A percentile compares a stretch with the other conserved stretches of the same genome.
These are phyloP conservation scores for Pristionchus pacificus DNA, from an alignment of 1,140 invertebrate species.

Conservation along the genomic window DNA sequence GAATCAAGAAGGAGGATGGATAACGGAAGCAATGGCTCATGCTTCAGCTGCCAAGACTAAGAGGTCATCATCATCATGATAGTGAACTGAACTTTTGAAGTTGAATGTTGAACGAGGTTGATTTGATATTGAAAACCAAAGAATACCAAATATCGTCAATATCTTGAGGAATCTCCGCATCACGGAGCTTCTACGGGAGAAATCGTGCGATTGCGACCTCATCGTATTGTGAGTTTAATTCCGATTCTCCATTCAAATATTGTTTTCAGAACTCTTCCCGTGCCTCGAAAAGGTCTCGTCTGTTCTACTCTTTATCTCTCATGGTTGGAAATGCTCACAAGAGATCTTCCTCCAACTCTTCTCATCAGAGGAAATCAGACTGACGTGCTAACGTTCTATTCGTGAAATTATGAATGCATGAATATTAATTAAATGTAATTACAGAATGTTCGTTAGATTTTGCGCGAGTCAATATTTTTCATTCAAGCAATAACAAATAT, in stretches of 20 bases:
- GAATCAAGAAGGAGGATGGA: not conserved
- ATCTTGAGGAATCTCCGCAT: conserved; percentile 28
- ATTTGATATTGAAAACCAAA: not conserved
- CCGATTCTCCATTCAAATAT: not conserved
- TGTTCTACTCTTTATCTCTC: conserved; percentile 61
- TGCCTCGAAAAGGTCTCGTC: conserved; percentile 59
- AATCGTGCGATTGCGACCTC: conserved; percentile 25
- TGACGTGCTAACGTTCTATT: conserved; percentile 64
- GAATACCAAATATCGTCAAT: not conserved
- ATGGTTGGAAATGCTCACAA: conserved; percentile 62
- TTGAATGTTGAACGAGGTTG: conserved; percentile 7
- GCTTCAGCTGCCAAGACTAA: not conserved
- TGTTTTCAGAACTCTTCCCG: conserved; percentile 57
- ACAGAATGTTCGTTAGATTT: no score
- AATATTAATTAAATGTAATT: no score
- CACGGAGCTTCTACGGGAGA: conserved; percentile 22
- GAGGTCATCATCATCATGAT: not conserved
- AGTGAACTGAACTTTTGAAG: conserved; percentile 9
- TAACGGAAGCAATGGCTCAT: not conserved
- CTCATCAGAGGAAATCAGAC: conserved; percentile 63
- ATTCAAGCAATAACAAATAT: no score
- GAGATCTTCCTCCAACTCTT: conserved; percentile 61
- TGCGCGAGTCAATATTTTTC: no score
- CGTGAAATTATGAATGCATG: no score
- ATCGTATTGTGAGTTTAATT: conserved; percentile 33